Evolutionary conservation across 2,888 invertebrate species (phyloP), one percentile per base, ranked within the genome.

Genomic region (Sphaerophoria rueppellii): DNA sequence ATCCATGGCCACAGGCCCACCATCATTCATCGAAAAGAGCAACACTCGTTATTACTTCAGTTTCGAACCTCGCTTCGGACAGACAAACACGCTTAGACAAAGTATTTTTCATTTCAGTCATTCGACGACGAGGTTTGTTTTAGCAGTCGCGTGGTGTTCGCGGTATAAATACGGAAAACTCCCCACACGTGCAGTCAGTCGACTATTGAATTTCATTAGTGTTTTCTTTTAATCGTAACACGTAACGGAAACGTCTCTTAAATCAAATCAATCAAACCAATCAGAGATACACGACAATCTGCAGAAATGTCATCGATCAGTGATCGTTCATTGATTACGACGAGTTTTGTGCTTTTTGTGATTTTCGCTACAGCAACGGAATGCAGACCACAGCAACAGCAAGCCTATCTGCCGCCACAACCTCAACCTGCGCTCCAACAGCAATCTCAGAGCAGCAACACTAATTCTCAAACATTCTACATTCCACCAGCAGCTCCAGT

Each of bases 161-260:
- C 71, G 69, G 75, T 83, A 83, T 83, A 83, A 80, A 83, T 80
- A 83, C 83, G 83, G 75, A 83, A 79, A 58, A 79, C 75, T 76
- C 72, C 75, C 72, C 72, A 80, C 83, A 83, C 80, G 75, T 83
- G 83, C 55, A 83, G 71, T 83, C 83, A 83, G 83, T 83, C 72
- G 75, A 57, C 83, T 83, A 83, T 83, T 83, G 83, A 83, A 83
- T 83, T 83, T 83, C 83, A 83, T 83, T 79, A 83, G 83, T 83
- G 79, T 58, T 78, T 67, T 71, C 71, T 60, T 71, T 75, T 52
- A 40, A 40, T 40, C 24, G 24, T 2, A 24, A 24, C 24, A 24
- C 2, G 1, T 9, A 67, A 65, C 54, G 63, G 55, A 65, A 63
- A 46, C 63, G 50, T 50, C 40, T 43, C 48, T 58, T 67, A 73